Conservation (phyloP, 2,113 vertebrate genomes). For the Hylia prasina region DNA sequence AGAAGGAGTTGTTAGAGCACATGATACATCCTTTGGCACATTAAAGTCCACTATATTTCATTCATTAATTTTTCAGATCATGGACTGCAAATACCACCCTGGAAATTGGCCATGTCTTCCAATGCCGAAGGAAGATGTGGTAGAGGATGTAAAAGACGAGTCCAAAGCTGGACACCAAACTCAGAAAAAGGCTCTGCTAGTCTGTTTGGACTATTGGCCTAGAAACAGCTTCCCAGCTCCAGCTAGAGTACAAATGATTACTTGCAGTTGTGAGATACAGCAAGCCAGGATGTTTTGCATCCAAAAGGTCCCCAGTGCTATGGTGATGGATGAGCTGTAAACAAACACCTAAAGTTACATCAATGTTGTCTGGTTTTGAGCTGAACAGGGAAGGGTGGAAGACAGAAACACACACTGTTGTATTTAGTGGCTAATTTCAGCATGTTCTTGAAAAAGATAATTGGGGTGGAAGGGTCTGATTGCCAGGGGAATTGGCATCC, state of each 20-base stretch:
- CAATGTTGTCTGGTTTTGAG: background rate
- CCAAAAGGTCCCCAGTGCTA: background rate
- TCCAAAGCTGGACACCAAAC: background rate
- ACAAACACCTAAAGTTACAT: background rate
- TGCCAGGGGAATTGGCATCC: background rate
- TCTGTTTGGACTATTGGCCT: background rate
- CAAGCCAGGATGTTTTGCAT: background rate
- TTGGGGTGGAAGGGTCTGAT: background rate
- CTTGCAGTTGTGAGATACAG: background rate
- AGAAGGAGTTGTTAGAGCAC: background rate
- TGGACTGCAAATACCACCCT: background rate
- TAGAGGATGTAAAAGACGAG: background rate
- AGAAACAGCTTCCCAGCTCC: background rate
- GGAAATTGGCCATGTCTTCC: background rate
- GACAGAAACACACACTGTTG: background rate
- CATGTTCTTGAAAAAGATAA: background rate
- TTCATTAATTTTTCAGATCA: background rate
- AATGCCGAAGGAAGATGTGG: background rate
- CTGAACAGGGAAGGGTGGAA: background rate
- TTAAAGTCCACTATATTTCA: background rate
- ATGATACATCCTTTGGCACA: background rate
- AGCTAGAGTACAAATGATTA: background rate
- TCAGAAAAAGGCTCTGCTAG: background rate
- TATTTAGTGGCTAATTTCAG: background rate
- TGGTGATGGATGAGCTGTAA: background rate